These are phyloP conservation scores for Athalia circularis DNA, from an alignment of 2,888 invertebrate species.

Conservation along the genomic window DNA sequence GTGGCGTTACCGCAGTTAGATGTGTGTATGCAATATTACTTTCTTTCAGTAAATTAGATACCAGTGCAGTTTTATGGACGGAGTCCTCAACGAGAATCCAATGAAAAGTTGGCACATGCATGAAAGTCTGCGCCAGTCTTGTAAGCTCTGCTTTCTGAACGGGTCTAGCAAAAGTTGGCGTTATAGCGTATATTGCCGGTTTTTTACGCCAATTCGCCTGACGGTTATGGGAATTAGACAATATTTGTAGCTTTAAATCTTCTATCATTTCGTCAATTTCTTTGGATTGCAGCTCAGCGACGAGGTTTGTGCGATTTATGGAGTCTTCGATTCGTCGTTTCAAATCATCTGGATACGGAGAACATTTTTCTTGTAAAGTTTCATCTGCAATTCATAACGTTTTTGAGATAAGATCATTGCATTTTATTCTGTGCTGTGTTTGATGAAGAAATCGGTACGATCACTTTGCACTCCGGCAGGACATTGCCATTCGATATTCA, in stretches of 20 bases:
- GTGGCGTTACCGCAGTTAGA: conserved; percentile 83
- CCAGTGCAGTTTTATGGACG: conserved; percentile 80
- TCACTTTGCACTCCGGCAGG: not conserved
- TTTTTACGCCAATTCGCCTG: conserved; percentile 71
- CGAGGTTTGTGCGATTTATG: conserved; percentile 50
- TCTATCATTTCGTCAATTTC: not conserved
- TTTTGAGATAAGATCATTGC: not conserved
- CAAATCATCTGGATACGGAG: conserved; percentile 45
- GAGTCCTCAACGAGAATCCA: conserved; percentile 97
- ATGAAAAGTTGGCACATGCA: conserved; percentile 90
- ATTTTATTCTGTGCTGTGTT: not conserved
- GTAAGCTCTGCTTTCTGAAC: conserved; percentile 97
- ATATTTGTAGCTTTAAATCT: not conserved
- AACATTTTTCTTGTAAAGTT: conserved; percentile 38
- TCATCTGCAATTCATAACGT: conserved; percentile 12
- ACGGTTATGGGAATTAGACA: not conserved
- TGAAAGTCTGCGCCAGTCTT: conserved; percentile 90
- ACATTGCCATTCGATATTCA: not conserved
- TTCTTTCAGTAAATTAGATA: conserved; percentile 82
- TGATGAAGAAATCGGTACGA: no score
- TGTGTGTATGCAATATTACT: conserved; percentile 83
- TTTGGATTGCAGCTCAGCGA: conserved; percentile 49
- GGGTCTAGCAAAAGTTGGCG: conserved; percentile 91
- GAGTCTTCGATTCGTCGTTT: conserved; percentile 44
- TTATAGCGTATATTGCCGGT: conserved; percentile 91